Evolutionary conservation across 2,113 vertebrate genomes (phyloP).

Genomic region (Gallinago paraguaiae): DNA sequence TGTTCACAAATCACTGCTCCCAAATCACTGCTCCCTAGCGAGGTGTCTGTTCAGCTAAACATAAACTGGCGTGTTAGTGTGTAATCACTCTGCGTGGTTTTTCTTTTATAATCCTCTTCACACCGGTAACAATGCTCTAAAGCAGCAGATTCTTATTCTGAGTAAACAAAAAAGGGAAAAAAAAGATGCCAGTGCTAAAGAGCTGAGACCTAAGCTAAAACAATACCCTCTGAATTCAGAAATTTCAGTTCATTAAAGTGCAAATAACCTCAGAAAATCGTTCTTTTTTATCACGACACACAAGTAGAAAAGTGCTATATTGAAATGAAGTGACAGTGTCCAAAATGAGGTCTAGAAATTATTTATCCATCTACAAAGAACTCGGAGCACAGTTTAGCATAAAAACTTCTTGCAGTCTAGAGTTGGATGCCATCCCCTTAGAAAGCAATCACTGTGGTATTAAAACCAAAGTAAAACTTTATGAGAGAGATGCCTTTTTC

Average conservation of each 20-base stretch:
- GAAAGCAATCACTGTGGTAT: background rate
- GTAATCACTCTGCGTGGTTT: background rate
- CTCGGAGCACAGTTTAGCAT: background rate
- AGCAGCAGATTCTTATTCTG: background rate
- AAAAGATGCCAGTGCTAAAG: background rate
- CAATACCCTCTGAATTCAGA: background rate
- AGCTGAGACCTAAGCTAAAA: background rate
- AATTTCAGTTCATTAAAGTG: background rate
- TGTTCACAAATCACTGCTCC: constrained; percentile 37
- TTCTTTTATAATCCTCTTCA: constrained; percentile 27
- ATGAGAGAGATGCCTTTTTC: background rate
- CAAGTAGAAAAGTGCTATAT: background rate
- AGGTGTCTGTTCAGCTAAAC: constrained; percentile 24
- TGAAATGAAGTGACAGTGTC: background rate
- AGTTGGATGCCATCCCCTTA: background rate
- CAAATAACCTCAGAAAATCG: background rate
- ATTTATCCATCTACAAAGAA: background rate
- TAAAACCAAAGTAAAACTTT: constrained; percentile 8
- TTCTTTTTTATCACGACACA: background rate
- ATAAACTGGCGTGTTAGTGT: background rate
- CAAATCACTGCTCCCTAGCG: constrained; percentile 28
- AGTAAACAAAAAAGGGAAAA: background rate
- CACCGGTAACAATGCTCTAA: background rate
- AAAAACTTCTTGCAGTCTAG: background rate
- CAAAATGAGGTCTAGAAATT: background rate